Percentiles rank a stretch among this genome's conserved stretches.
These are phyloP conservation scores for Augochlora pura DNA, from an alignment of 1,140 invertebrate species.

Conservation along the genomic window DNA sequence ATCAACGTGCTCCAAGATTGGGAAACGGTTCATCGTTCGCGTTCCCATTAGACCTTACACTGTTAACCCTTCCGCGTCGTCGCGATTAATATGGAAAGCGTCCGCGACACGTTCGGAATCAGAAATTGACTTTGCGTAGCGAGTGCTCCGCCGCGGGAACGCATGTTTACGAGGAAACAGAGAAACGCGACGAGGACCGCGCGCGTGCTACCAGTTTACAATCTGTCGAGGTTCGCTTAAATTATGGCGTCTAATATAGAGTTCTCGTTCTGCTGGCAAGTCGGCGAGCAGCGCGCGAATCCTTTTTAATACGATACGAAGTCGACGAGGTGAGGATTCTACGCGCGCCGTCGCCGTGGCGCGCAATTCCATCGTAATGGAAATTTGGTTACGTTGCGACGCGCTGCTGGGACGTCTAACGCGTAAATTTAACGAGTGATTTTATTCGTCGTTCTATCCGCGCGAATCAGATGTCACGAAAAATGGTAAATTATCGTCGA, in stretches of 20 bases:
- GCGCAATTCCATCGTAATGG: not conserved
- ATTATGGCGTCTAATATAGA: slow-evolving; percentile 46
- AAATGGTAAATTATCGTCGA: too few relatives aligned
- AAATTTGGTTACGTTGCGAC: not conserved
- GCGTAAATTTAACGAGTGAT: not conserved
- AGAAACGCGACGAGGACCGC: slow-evolving; percentile 10
- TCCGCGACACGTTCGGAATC: too few relatives aligned
- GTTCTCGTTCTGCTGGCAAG: not conserved
- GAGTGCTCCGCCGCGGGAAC: not conserved
- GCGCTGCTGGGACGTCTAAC: not conserved
- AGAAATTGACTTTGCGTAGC: too few relatives aligned
- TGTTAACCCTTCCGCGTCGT: too few relatives aligned
- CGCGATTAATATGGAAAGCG: too few relatives aligned
- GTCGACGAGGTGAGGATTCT: not conserved
- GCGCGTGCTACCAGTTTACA: slow-evolving; percentile 19
- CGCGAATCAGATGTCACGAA: too few relatives aligned
- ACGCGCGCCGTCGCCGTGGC: not conserved
- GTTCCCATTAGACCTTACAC: too few relatives aligned
- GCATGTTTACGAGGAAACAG: not conserved
- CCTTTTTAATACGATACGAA: slow-evolving; percentile 25
- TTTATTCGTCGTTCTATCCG: too few relatives aligned
- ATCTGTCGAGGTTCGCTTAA: slow-evolving; percentile 27
- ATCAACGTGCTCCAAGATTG: too few relatives aligned
- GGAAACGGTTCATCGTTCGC: too few relatives aligned
- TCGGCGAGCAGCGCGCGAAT: slow-evolving; percentile 13